Percentiles rank a stretch among this genome's conserved stretches.
Conservation (phyloP, 2,113 vertebrate species). For the Acinonyx jubatus region DNA sequence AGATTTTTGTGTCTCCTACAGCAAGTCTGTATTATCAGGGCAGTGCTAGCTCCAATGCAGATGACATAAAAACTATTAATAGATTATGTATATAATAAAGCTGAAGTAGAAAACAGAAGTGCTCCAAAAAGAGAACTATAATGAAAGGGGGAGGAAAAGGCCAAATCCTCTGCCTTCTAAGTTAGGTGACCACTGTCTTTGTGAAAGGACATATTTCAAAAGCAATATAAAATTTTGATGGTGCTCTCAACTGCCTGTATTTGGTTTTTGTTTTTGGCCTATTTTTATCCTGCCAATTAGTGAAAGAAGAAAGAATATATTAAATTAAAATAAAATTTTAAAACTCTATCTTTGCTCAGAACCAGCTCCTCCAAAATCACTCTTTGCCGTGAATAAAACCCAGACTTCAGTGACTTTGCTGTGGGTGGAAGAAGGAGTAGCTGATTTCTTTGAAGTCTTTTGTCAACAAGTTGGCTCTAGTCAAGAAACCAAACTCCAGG, state of each 20-base stretch:
- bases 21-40: neutral
- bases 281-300: neutral
- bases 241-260: neutral
- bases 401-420: slow-evolving; percentile 94
- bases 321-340: slow-evolving; percentile 41
- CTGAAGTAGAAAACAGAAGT: slow-evolving; percentile 82
- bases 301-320: slow-evolving; percentile 27
- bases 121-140: slow-evolving; percentile 73
- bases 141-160: slow-evolving; percentile 47
- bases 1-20: neutral
- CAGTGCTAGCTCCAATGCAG: neutral
- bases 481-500: slow-evolving; percentile 87
- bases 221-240: slow-evolving; percentile 24
- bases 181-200: neutral
- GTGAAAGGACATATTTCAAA: neutral
- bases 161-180: slow-evolving; percentile 37
- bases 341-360: slow-evolving; percentile 83
- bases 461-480: slow-evolving; percentile 86
- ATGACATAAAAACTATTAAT: slow-evolving; percentile 72
- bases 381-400: slow-evolving; percentile 95
- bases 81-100: slow-evolving; percentile 54
- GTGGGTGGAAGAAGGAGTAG: slow-evolving; percentile 96
- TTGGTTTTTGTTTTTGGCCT: neutral
- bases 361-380: slow-evolving; percentile 93
- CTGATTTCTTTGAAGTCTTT: slow-evolving; percentile 94